These are phyloP conservation scores for Ypsolopha sequella DNA, from an alignment of 2,888 invertebrate species.

Conservation along the genomic window DNA sequence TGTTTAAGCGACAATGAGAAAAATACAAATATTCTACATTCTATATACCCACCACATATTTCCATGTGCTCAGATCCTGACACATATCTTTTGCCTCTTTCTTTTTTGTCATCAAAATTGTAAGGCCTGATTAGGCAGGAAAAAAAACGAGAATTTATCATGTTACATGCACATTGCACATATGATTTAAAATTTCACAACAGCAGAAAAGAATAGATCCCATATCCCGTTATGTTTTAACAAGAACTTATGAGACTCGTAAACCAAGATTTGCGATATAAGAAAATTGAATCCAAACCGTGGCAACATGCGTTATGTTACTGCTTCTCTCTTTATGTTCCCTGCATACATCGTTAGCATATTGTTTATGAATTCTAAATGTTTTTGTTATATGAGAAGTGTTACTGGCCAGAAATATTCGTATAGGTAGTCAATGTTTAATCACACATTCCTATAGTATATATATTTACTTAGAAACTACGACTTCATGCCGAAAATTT, in stretches of 20 bases:
- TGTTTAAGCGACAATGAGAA: no score
- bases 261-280: background rate
- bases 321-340: slow-evolving; percentile 21
- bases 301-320: background rate
- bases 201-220: background rate
- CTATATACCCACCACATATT: no score
- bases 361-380: slow-evolving; percentile 43
- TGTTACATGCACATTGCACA: background rate
- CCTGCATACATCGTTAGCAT: slow-evolving; percentile 32
- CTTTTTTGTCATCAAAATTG: no score
- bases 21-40: no score
- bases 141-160: background rate
- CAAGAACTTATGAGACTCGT: background rate
- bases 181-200: background rate
- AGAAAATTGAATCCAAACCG: slow-evolving; percentile 2
- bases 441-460: no score
- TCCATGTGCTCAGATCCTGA: no score
- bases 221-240: background rate
- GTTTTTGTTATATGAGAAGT: background rate
- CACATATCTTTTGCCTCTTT: no score
- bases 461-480: no score
- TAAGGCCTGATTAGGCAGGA: no score
- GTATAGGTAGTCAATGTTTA: no score
- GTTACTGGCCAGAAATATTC: no score
- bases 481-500: no score